phyloP scores from a whole-genome alignment of 2,113 vertebrate species.

The Crocuta crocuta region DNA sequence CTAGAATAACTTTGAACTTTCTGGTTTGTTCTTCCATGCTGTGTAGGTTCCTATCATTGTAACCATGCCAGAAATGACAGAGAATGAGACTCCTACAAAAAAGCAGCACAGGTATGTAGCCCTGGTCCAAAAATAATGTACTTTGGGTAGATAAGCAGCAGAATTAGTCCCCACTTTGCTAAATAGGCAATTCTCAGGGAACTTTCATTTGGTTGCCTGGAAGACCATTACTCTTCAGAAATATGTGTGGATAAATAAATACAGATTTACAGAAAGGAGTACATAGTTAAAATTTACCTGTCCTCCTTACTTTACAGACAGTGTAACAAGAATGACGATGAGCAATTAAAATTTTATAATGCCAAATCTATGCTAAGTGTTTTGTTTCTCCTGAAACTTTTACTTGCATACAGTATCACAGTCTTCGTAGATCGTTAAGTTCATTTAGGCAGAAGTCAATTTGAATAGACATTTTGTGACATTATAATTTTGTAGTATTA shows the following conservation, averaged over 20 bases:
- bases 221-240: constrained; percentile 41
- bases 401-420: not conserved
- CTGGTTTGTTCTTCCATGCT: constrained; percentile 48
- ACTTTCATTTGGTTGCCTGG: not conserved
- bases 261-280: not conserved
- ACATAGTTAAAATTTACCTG: constrained; percentile 17
- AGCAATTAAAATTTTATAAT: constrained; percentile 18
- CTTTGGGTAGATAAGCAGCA: not conserved
- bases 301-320: not conserved
- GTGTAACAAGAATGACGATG: not conserved
- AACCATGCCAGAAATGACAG: constrained; percentile 99
- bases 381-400: constrained; percentile 30
- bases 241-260: not conserved
- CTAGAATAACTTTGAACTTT: constrained; percentile 50
- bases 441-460: constrained; percentile 8
- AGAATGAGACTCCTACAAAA: constrained; percentile 93
- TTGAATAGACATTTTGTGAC: constrained; percentile 29
- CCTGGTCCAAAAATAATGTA: not conserved
- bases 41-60: constrained; percentile 85
- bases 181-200: not conserved
- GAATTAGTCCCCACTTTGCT: constrained; percentile 22
- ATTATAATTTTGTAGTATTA: not conserved
- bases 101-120: constrained; percentile 93
- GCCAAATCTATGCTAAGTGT: constrained; percentile 23
- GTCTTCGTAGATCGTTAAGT: not conserved